phyloP scores from a whole-genome alignment of 2,113 vertebrate species.

The Cheirogaleus medius region DNA sequence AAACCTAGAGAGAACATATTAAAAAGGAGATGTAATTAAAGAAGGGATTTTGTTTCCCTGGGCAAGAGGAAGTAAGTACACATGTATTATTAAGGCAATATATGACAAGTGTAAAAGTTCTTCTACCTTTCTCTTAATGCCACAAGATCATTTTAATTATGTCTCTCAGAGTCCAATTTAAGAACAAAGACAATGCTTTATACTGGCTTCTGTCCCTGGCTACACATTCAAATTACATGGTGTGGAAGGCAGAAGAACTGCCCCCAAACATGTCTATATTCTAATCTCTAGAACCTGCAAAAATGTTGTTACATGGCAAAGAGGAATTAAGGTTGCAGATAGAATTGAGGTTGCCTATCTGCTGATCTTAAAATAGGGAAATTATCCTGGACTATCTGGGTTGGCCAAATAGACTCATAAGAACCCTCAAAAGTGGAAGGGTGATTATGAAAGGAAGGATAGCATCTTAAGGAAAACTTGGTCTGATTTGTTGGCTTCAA shows the following conservation, averaged over 20 bases:
- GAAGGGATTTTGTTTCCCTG: not conserved
- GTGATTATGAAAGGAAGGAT: not conserved
- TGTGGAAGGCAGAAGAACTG: not conserved
- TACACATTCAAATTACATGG: not conserved
- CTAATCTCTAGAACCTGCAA: not conserved
- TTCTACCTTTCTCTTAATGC: not conserved
- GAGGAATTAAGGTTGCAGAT: not conserved
- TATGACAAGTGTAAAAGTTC: not conserved
- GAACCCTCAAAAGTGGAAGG: not conserved
- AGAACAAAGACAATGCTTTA: not conserved
- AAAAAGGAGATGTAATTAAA: not conserved
- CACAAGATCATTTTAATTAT: not conserved
- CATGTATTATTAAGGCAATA: not conserved
- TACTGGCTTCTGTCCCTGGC: not conserved
- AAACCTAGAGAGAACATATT: not conserved
- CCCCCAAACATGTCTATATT: not conserved
- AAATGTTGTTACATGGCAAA: not conserved
- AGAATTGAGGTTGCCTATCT: not conserved
- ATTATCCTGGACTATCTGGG: not conserved
- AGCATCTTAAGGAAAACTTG: not conserved
- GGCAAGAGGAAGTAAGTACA: not conserved
- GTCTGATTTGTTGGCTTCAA: not conserved
- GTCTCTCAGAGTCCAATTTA: not conserved
- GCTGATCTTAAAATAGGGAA: not conserved
- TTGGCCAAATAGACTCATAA: not conserved